phyloP scores from a whole-genome alignment of 2,888 invertebrate species.

The Philhelius pedissequus region DNA sequence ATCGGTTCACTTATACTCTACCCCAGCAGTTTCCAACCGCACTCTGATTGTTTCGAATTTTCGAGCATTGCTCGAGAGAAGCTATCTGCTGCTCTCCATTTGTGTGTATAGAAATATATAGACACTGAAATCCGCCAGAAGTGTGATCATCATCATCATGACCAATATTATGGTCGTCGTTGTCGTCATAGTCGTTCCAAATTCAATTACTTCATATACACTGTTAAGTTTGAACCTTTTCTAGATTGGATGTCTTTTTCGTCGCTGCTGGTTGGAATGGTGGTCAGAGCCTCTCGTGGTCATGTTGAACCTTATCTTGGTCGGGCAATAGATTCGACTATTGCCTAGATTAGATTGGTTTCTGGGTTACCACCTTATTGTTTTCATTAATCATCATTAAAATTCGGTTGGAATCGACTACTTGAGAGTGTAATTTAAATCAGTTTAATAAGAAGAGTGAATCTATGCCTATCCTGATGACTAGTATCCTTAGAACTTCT shows the following conservation, averaged over 20 bases:
- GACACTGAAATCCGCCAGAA: conserved; percentile 50
- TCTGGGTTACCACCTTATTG: not conserved
- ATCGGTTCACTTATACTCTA: conserved; percentile 47
- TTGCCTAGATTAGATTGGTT: conserved; percentile 21
- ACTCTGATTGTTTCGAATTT: conserved; percentile 19
- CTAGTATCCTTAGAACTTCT: no score
- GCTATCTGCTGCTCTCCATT: not conserved
- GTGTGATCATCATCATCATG: conserved; percentile 60
- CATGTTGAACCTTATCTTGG: conserved; percentile 20
- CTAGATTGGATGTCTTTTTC: not conserved
- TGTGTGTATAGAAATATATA: not conserved
- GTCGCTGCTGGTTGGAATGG: not conserved
- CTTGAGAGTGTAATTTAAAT: no score
- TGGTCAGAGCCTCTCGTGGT: conserved; percentile 30
- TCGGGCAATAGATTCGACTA: conserved; percentile 43
- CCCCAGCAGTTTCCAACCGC: no score
- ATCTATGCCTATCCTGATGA: no score
- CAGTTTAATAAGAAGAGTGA: no score
- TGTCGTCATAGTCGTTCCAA: conserved; percentile 41
- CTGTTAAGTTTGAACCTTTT: conserved; percentile 15
- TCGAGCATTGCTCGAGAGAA: not conserved
- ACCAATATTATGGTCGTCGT: not conserved
- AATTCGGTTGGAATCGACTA: no score
- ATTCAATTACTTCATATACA: conserved; percentile 63
- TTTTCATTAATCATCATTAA: no score